Base-by-base conservation (phyloP, 2,797 vertebrate species). In the Enteromius thamalakanensis region DNA sequence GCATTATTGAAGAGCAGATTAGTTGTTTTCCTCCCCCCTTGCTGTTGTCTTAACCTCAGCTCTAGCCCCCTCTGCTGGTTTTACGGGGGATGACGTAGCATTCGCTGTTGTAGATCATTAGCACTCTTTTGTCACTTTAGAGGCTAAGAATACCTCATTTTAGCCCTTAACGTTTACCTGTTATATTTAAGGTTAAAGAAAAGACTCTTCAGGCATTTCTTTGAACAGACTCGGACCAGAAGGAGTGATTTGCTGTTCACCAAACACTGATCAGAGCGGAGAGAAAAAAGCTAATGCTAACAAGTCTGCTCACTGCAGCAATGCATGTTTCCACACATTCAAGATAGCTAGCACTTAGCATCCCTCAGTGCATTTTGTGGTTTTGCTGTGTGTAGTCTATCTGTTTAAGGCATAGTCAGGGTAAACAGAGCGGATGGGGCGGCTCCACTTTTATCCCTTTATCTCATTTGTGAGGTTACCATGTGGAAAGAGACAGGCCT, bases 301-400 rank as follows among this genome's bases (percentile, higher is more conserved):
- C 32, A 69, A 60, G 64, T 58, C 51, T 83, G 58, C 67, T 80
- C 76, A 80, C 81, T 68, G 81, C 81, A 80, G 65, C 82, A 68
- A 76, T 87, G 87, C 88, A 89, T 88, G 87, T 84, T 83, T 85
- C 80, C 82, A 86, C 86, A 72, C 65, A 32, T 84, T 71, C 64
- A 74, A 79, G 86, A 86, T 75, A 86, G 85, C 84, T 84, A 84
- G 82, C 85, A 70, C 84, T 89, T 80, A 80, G 88, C 85, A 87
- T 88, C 84, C 55, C 80, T 79, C 40, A 78, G 82, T 83, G 80
- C 87, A 85, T 85, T 82, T 83, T 89, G 84, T 80, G 81, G 76
- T 80, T 77, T 79, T 67, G 72, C 51, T 67, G 83, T 87, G 79
- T 84, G 68, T 80, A 76, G 51, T 83, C 62, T 55, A 77, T 82